phyloP scores from a whole-genome alignment of 2,888 invertebrate species.

The Hirtodrosophila alboralis region DNA sequence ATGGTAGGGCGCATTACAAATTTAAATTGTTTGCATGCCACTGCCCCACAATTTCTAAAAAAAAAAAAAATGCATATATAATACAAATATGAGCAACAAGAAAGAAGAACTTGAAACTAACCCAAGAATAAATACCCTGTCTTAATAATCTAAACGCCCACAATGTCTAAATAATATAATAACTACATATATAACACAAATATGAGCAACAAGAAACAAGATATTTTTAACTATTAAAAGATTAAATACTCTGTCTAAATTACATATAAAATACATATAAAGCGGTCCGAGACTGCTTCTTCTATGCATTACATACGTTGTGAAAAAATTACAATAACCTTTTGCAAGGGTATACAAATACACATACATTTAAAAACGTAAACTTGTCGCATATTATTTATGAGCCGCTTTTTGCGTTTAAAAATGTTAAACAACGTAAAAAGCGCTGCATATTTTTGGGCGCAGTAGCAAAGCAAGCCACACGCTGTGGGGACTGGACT shows the following conservation, averaged over 20 bases:
- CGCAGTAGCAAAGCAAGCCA: slow-evolving; percentile 31
- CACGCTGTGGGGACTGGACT: slow-evolving; percentile 65
- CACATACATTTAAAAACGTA: too few relatives aligned
- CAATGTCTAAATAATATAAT: too few relatives aligned
- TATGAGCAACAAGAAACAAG: too few relatives aligned
- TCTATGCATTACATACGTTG: too few relatives aligned
- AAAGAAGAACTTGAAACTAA: too few relatives aligned
- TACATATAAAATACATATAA: too few relatives aligned
- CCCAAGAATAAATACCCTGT: not conserved
- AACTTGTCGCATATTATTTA: slow-evolving; percentile 74
- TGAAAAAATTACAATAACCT: too few relatives aligned
- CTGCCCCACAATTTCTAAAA: slow-evolving; percentile 12
- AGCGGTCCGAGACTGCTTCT: too few relatives aligned
- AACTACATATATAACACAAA: too few relatives aligned
- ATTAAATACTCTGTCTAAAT: too few relatives aligned
- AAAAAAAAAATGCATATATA: not conserved
- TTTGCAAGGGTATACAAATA: not conserved
- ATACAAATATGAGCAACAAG: slow-evolving; percentile 1
- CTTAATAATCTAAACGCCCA: too few relatives aligned
- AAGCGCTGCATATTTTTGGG: slow-evolving; percentile 53
- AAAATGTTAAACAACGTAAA: slow-evolving; percentile 73
- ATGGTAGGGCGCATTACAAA: slow-evolving; percentile 54
- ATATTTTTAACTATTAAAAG: too few relatives aligned
- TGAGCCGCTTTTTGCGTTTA: slow-evolving; percentile 49
- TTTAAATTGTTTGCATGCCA: slow-evolving; percentile 70